Evolutionary conservation across 2,888 invertebrate species (phyloP).

Genomic region (Leptodirus hochenwartii): DNA sequence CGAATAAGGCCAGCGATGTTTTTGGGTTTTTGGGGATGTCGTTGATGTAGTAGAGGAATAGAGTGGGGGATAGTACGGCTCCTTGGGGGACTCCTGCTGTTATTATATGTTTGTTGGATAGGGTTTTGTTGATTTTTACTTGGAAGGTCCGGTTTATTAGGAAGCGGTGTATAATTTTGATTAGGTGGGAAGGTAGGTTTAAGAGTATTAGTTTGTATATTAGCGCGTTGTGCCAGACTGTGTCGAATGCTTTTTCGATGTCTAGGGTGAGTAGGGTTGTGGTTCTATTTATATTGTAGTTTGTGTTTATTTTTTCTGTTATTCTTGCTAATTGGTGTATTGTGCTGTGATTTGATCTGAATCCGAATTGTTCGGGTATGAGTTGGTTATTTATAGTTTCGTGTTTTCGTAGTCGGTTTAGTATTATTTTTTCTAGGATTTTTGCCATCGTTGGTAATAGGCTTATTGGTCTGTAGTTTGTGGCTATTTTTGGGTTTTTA

Average conservation of each 20-base stretch:
- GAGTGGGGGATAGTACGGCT: neutral
- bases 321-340: neutral
- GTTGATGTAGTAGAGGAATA: neutral
- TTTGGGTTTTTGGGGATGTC: slow-evolving; percentile 1
- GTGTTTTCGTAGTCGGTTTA: neutral
- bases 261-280: neutral
- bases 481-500: neutral
- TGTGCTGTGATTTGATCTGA: neutral
- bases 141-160: neutral
- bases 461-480: neutral
- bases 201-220: neutral
- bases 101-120: neutral
- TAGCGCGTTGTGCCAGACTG: neutral
- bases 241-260: neutral
- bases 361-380: neutral
- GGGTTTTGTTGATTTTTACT: neutral
- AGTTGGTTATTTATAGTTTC: neutral
- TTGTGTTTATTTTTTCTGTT: neutral
- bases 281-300: no score
- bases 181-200: neutral
- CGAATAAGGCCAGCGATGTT: neutral
- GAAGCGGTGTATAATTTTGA: neutral
- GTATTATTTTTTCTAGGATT: neutral
- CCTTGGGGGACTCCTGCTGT: neutral
- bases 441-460: neutral